These are phyloP conservation scores for Coenonympha arcania DNA, from an alignment of 2,888 invertebrate species.

Conservation along the genomic window DNA sequence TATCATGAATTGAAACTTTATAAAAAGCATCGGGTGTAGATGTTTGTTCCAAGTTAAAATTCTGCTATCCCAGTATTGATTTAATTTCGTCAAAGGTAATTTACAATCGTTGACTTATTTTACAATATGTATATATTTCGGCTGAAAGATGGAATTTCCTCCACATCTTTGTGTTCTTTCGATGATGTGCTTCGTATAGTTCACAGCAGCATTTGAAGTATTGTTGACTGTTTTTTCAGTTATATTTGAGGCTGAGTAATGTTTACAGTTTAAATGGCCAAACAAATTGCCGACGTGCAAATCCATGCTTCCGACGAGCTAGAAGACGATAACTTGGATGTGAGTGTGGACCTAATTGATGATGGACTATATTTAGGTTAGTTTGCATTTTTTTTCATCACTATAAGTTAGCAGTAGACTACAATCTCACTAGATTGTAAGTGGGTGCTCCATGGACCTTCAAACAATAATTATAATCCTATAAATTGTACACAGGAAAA, in stretches of 20 bases:
- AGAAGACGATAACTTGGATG: slow-evolving; percentile 42
- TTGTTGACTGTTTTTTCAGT: neutral
- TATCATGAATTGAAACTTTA: neutral
- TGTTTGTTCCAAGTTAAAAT: neutral
- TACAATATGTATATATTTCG: neutral
- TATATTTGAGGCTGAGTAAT: neutral
- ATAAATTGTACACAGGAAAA: no score
- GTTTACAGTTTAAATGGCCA: slow-evolving; percentile 33
- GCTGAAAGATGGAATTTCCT: neutral
- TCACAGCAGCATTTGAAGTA: neutral
- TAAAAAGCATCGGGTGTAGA: neutral
- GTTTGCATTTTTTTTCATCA: slow-evolving; percentile 18
- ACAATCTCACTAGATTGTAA: no score
- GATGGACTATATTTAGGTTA: slow-evolving; percentile 58
- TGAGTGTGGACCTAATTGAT: slow-evolving; percentile 63
- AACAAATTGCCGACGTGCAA: slow-evolving; percentile 53
- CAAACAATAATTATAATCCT: no score
- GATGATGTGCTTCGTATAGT: neutral
- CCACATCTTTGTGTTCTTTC: neutral
- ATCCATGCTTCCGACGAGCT: slow-evolving; percentile 49
- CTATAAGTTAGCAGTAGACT: no score
- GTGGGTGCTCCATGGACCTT: no score
- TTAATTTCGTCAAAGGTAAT: slow-evolving; percentile 14
- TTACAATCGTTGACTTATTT: no score
- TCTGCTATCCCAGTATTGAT: slow-evolving; percentile 20